Conservation (phyloP, 1,140 invertebrate genomes). For the Harpegnathos saltator region DNA sequence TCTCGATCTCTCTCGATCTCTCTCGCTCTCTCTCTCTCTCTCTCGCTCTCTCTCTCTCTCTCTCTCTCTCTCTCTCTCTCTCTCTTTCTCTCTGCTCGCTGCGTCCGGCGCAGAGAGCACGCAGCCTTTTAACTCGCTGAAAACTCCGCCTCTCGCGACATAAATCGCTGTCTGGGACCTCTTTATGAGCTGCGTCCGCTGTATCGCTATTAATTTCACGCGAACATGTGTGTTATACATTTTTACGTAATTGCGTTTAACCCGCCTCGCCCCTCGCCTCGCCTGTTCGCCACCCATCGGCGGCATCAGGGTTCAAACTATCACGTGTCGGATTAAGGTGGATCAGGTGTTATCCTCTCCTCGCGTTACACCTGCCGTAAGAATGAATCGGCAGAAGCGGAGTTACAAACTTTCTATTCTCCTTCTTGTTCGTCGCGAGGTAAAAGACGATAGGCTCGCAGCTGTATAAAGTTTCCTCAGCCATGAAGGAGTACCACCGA, state of each 20-base stretch:
- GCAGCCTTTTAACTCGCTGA: constrained; percentile 21
- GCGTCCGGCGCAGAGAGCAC: background rate
- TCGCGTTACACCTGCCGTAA: background rate
- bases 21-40: too few species aligned
- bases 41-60: too few species aligned
- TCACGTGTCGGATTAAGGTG: constrained; percentile 10
- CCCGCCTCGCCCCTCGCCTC: background rate
- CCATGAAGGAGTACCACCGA: too few species aligned
- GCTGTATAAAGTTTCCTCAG: too few species aligned
- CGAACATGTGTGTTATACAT: constrained; percentile 29
- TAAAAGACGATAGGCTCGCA: background rate
- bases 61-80: too few species aligned
- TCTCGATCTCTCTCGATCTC: too few species aligned
- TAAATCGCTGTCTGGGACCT: constrained; percentile 32
- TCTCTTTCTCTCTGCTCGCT: too few species aligned
- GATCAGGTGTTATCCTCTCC: background rate
- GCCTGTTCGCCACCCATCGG: too few species aligned
- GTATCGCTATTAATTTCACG: constrained; percentile 40
- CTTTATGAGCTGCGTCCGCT: constrained; percentile 1
- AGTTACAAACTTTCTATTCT: background rate
- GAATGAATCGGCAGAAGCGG: background rate
- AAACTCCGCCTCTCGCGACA: background rate
- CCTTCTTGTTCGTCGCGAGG: background rate
- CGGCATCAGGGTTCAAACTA: background rate
- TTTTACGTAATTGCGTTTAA: constrained; percentile 6